Percentiles rank a stretch among this genome's conserved stretches.
Evolutionary conservation across 2,797 vertebrate genomes (phyloP).

Genomic region (Coccyzus lansbergi): DNA sequence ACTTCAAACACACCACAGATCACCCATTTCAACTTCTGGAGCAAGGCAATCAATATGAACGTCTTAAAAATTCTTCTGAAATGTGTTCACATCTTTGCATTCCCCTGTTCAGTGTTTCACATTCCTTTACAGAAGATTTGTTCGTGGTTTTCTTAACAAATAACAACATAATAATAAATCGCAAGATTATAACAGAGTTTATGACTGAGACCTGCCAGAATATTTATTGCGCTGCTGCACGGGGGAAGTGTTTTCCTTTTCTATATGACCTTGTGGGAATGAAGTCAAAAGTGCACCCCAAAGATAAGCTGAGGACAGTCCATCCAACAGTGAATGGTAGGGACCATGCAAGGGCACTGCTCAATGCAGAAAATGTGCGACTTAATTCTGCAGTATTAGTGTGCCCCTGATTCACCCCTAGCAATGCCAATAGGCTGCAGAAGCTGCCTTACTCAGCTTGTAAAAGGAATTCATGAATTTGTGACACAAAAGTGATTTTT

Average conservation of each 20-base stretch:
- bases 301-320: background rate
- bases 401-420: background rate
- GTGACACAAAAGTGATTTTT: background rate
- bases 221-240: background rate
- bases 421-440: background rate
- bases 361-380: background rate
- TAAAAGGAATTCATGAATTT: background rate
- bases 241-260: background rate
- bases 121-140: background rate
- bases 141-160: background rate
- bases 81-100: background rate
- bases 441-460: background rate
- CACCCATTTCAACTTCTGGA: background rate
- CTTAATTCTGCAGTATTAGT: background rate
- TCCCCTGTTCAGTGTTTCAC: background rate
- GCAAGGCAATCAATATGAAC: fast-evolving
- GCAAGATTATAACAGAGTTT: background rate
- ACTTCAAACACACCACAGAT: background rate
- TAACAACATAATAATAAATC: background rate
- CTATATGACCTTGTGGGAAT: background rate
- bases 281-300: background rate
- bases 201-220: background rate
- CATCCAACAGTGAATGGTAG: background rate
- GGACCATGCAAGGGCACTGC: background rate
- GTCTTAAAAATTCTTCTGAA: background rate